Evolutionary conservation across 2,888 invertebrate species (phyloP).

Genomic region (Netelia fuscicornis): DNA sequence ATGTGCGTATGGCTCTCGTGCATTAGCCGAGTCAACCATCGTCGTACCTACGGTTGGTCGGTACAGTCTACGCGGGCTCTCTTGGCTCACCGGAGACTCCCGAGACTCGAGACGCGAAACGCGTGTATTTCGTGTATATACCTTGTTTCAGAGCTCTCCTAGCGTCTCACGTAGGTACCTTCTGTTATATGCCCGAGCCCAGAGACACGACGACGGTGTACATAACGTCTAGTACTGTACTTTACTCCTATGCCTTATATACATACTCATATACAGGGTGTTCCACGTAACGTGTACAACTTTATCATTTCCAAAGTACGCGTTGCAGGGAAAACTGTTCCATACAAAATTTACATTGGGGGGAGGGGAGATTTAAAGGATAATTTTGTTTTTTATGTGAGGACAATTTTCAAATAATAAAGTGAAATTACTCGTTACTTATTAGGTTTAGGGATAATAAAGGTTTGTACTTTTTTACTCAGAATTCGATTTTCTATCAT

Average conservation of each 20-base stretch:
- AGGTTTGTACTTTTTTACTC: too few relatives aligned
- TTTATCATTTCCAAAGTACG: too few relatives aligned
- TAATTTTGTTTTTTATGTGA: too few relatives aligned
- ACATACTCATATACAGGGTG: background rate
- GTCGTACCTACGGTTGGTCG: constrained; percentile 25
- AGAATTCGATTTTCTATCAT: too few relatives aligned
- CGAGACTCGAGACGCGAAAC: constrained; percentile 24
- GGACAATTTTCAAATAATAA: too few relatives aligned
- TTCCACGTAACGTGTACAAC: too few relatives aligned
- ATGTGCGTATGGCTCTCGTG: constrained; percentile 17
- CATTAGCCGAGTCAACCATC: constrained; percentile 4
- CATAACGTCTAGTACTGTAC: constrained; percentile 3
- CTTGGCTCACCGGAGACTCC: background rate
- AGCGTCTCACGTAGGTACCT: constrained; percentile 1
- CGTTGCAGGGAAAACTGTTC: too few relatives aligned
- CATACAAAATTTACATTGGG: too few relatives aligned
- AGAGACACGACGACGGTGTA: constrained; percentile 33
- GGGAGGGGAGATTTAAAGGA: too few relatives aligned
- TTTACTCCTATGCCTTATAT: background rate
- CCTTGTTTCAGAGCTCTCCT: constrained; percentile 8
- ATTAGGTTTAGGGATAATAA: too few relatives aligned
- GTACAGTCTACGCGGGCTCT: constrained; percentile 6
- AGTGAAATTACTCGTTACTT: too few relatives aligned
- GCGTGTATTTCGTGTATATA: constrained; percentile 29
- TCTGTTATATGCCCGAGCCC: constrained; percentile 17